Conservation (phyloP, 2,113 vertebrate species). For the Edolisoma coerulescens region DNA sequence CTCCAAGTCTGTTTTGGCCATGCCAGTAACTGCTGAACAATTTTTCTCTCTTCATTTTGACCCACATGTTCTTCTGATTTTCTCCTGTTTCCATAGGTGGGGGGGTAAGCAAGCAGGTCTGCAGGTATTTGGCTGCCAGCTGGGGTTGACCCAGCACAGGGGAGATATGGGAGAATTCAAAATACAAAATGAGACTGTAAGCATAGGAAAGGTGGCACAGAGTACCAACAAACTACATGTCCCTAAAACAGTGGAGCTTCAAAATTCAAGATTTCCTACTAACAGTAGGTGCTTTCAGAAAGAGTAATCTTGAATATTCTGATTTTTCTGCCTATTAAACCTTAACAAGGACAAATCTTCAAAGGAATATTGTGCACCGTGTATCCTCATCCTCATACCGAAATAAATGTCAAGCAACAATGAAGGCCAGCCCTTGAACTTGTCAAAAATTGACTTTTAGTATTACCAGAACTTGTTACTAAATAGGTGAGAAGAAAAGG, state of each 20-base stretch:
- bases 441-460: not conserved
- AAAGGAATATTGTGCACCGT: not conserved
- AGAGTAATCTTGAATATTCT: not conserved
- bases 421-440: not conserved
- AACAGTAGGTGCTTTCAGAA: not conserved
- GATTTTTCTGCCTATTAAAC: not conserved
- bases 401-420: not conserved
- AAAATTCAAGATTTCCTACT: not conserved
- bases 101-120: not conserved
- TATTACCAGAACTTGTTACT: not conserved
- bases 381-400: not conserved
- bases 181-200: not conserved
- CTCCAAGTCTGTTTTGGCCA: not conserved
- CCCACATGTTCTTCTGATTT: not conserved
- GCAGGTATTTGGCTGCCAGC: not conserved
- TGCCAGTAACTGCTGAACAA: not conserved
- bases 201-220: not conserved
- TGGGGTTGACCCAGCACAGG: not conserved
- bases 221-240: not conserved
- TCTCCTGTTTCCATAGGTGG: not conserved
- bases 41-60: not conserved
- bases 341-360: not conserved
- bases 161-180: not conserved
- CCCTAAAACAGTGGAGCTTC: not conserved
- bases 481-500: not conserved